Evolutionary conservation across 2,113 vertebrate genomes (phyloP).

Genomic region (Nothobranchius furzeri): DNA sequence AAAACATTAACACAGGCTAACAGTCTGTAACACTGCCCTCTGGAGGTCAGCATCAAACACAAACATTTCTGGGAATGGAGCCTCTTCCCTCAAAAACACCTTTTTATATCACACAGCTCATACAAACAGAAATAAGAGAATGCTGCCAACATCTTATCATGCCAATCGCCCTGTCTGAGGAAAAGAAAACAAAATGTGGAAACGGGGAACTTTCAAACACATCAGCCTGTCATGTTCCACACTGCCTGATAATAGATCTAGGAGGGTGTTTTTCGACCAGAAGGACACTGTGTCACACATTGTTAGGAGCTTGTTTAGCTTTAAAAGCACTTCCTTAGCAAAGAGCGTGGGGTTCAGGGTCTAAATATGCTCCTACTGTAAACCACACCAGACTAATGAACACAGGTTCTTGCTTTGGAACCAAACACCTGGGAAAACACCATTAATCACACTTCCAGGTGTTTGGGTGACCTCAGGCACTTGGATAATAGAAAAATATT

Average conservation of each 20-base stretch:
- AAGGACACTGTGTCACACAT: conserved; percentile 38
- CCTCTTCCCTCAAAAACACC: conserved; percentile 7
- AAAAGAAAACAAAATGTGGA: conserved; percentile 72
- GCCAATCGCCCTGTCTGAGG: conserved; percentile 52
- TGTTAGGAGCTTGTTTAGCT: conserved; percentile 57
- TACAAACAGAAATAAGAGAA: neutral
- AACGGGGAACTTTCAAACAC: conserved; percentile 54
- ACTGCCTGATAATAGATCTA: conserved; percentile 51
- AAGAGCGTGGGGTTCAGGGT: conserved; percentile 43
- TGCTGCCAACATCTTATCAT: conserved; percentile 48
- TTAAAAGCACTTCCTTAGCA: conserved; percentile 53
- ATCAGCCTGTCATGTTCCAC: conserved; percentile 49
- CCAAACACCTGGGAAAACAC: conserved; percentile 37
- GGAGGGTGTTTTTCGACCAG: conserved; percentile 55
- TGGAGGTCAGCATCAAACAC: conserved; percentile 21
- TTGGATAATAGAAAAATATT: conserved; percentile 32
- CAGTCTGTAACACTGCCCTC: conserved; percentile 20
- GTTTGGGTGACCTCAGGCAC: conserved; percentile 30
- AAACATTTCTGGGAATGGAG: neutral
- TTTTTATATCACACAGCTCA: neutral
- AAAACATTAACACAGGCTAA: no score
- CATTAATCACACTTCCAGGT: conserved; percentile 35
- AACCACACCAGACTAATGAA: conserved; percentile 12
- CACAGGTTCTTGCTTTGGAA: conserved; percentile 7
- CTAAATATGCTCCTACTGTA: conserved; percentile 32